Conservation (phyloP, 2,113 vertebrate species). For the Cololabis saira region DNA sequence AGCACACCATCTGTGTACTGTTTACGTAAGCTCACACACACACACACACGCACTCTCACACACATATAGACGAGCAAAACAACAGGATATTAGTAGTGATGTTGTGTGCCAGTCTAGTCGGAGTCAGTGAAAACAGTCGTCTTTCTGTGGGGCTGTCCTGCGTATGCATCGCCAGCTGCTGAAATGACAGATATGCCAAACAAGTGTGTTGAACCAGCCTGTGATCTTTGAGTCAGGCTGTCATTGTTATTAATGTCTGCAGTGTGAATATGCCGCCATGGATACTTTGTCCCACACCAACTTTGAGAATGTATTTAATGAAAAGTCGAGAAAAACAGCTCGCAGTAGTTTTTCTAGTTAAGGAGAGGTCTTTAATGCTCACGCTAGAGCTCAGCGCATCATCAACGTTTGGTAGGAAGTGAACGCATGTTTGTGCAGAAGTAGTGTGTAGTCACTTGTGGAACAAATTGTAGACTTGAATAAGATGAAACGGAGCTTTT, state of each 20-base stretch:
- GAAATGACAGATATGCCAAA: slow-evolving; percentile 54
- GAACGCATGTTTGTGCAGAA: slow-evolving; percentile 20
- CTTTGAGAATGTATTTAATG: neutral
- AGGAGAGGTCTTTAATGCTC: neutral
- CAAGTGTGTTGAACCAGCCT: slow-evolving; percentile 30
- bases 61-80: slow-evolving; percentile 40
- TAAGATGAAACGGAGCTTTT: too few species aligned
- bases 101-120: slow-evolving; percentile 44
- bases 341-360: too few species aligned
- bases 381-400: neutral
- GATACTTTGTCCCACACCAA: neutral
- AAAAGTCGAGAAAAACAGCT: too few species aligned
- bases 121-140: slow-evolving; percentile 50
- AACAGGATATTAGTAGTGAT: slow-evolving; percentile 57
- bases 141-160: slow-evolving; percentile 39
- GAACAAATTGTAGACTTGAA: too few species aligned
- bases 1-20: slow-evolving; percentile 65
- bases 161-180: slow-evolving; percentile 64
- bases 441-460: neutral
- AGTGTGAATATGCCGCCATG: slow-evolving; percentile 18
- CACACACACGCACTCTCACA: slow-evolving; percentile 20
- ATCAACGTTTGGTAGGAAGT: slow-evolving; percentile 7
- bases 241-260: slow-evolving; percentile 47
- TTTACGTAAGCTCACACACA: slow-evolving; percentile 31
- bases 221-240: slow-evolving; percentile 43